Conservation (phyloP, 2,113 vertebrate species). For the Mus pahari region DNA sequence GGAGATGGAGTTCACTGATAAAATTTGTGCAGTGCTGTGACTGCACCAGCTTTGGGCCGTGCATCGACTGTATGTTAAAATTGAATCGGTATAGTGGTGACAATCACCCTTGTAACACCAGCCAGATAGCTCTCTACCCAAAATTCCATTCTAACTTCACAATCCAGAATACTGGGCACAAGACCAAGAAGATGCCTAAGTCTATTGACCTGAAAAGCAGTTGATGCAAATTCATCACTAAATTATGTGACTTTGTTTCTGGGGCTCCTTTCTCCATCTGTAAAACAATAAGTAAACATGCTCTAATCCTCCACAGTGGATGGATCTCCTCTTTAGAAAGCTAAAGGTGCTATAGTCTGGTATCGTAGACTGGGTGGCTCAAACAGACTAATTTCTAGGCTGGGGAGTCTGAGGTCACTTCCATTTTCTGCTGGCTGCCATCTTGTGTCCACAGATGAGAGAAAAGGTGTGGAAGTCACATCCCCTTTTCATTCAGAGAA, state of each 20-base stretch:
- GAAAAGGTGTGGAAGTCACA: neutral
- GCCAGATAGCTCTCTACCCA: conserved; percentile 1
- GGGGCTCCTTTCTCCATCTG: neutral
- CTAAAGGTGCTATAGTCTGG: neutral
- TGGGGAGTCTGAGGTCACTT: neutral
- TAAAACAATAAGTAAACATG: neutral
- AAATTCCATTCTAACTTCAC: conserved; percentile 49
- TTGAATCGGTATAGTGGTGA: neutral
- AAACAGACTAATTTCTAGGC: neutral
- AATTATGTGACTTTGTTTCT: conserved; percentile 14
- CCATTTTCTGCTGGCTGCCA: neutral
- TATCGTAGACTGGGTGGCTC: neutral
- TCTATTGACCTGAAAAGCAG: conserved; percentile 47
- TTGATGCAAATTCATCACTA: conserved; percentile 7
- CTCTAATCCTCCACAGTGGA: neutral
- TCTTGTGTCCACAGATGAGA: neutral
- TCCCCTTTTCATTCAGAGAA: neutral
- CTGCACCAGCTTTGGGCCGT: neutral
- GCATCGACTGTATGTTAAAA: neutral
- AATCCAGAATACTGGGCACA: conserved; percentile 40
- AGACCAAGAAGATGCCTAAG: conserved; percentile 33
- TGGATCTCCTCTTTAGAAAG: neutral
- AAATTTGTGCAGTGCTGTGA: neutral
- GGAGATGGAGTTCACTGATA: neutral
- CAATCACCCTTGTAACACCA: neutral